These are phyloP conservation scores for Vicugna pacos DNA, from an alignment of 2,113 vertebrate genomes.

Conservation along the genomic window DNA sequence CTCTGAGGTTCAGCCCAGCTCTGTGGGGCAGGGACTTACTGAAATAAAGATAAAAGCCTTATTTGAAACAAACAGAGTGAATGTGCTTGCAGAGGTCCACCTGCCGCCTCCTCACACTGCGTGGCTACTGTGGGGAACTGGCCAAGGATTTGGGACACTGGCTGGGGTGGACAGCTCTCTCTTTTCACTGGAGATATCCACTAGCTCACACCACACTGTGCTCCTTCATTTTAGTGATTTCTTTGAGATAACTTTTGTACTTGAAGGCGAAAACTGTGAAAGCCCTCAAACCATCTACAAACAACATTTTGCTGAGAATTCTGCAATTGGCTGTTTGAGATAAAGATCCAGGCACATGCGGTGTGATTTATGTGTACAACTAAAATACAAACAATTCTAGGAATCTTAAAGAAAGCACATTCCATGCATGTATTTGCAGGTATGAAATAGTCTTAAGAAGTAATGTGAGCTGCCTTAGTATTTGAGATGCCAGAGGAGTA, in stretches of 20 bases:
- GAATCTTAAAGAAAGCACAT: slow-evolving; percentile 48
- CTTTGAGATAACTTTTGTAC: slow-evolving; percentile 1
- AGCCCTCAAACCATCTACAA: background rate
- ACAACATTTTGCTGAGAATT: slow-evolving; percentile 38
- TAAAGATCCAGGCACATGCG: slow-evolving; percentile 36
- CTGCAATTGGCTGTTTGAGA: slow-evolving; percentile 23
- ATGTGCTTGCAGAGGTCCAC: background rate
- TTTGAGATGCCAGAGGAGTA: background rate
- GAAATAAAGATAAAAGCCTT: background rate
- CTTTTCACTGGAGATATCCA: background rate
- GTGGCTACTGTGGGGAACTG: background rate
- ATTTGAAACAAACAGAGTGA: background rate
- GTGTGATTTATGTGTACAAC: slow-evolving; percentile 34
- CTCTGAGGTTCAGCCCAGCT: background rate
- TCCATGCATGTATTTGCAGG: slow-evolving; percentile 56
- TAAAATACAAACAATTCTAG: slow-evolving; percentile 59
- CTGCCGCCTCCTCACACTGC: background rate
- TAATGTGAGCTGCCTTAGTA: background rate
- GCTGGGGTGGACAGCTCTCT: background rate
- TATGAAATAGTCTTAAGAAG: background rate
- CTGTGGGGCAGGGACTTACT: background rate
- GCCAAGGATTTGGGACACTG: background rate
- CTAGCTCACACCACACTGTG: background rate
- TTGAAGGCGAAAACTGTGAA: slow-evolving; percentile 14
- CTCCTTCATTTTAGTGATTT: background rate